phyloP scores from a whole-genome alignment of 2,113 vertebrate genomes.

The Nothobranchius kuhntae region DNA sequence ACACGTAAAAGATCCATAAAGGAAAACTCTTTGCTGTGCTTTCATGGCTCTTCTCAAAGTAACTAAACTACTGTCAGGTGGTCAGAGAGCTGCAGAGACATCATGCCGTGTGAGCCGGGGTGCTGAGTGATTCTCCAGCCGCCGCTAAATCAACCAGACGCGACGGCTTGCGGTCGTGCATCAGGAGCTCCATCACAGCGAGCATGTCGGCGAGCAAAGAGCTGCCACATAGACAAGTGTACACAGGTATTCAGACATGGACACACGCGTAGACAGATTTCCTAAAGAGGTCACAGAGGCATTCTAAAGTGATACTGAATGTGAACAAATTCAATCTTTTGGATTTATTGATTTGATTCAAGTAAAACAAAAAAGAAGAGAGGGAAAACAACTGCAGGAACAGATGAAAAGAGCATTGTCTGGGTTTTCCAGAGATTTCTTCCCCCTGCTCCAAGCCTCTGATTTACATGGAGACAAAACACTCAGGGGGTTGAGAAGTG shows the following conservation, averaged over 20 bases:
- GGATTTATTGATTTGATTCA: background rate
- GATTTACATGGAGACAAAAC: slow-evolving; percentile 19
- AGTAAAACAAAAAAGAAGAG: background rate
- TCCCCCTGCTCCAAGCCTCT: background rate
- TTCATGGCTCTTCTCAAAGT: background rate
- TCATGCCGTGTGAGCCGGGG: background rate
- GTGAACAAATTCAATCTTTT: background rate
- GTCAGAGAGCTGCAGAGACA: slow-evolving; percentile 3
- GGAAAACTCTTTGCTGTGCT: background rate
- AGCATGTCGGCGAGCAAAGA: slow-evolving; percentile 1
- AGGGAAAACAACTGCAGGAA: background rate
- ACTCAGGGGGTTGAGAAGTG: slow-evolving; percentile 19
- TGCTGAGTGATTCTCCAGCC: slow-evolving; percentile 32
- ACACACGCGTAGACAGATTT: background rate
- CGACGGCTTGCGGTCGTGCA: background rate
- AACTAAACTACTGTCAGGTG: background rate
- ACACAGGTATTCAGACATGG: background rate
- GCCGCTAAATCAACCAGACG: slow-evolving; percentile 21
- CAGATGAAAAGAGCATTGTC: background rate
- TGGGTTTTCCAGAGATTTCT: slow-evolving; percentile 35
- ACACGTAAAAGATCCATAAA: background rate
- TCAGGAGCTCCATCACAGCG: slow-evolving; percentile 28
- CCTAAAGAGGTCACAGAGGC: background rate
- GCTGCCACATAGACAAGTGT: slow-evolving; percentile 1
- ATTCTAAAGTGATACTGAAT: slow-evolving; percentile 10